These are phyloP conservation scores for Sturnus vulgaris DNA, from an alignment of 2,113 vertebrate species.

Conservation along the genomic window DNA sequence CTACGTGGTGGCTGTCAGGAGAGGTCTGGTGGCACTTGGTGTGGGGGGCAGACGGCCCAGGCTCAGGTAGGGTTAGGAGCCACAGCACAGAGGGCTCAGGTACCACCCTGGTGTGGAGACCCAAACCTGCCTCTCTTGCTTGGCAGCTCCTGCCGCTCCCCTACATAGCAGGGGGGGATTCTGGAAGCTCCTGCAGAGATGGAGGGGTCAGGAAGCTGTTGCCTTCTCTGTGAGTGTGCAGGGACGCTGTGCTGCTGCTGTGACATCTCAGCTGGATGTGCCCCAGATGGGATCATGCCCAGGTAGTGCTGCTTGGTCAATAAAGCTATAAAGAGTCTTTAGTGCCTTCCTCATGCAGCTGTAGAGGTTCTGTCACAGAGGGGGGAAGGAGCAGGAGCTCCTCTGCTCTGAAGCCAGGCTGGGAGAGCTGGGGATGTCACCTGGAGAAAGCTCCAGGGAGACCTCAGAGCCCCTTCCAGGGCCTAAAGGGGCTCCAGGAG, in stretches of 20 bases:
- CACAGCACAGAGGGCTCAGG: not conserved
- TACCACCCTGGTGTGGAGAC: not conserved
- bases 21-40: not conserved
- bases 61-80: rapidly evolving
- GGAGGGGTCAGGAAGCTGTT: not conserved
- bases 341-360: not conserved
- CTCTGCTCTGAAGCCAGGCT: not conserved
- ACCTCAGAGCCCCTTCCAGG: not conserved
- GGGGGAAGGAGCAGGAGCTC: not conserved
- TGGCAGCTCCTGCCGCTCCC: not conserved
- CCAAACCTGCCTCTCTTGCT: rapidly evolving
- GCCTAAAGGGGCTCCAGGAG: not conserved
- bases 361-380: not conserved
- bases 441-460: not conserved
- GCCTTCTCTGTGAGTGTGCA: not conserved
- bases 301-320: not conserved
- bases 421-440: not conserved
- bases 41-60: not conserved
- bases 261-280: not conserved
- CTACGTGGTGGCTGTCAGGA: not conserved
- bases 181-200: not conserved
- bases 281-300: not conserved
- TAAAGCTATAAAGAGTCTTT: slow-evolving; percentile 24
- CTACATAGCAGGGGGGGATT: rapidly evolving
- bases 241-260: not conserved